Evolutionary conservation across 2,113 vertebrate species (phyloP), one percentile per base, ranked within the genome.

Genomic region (Anhinga rufa): DNA sequence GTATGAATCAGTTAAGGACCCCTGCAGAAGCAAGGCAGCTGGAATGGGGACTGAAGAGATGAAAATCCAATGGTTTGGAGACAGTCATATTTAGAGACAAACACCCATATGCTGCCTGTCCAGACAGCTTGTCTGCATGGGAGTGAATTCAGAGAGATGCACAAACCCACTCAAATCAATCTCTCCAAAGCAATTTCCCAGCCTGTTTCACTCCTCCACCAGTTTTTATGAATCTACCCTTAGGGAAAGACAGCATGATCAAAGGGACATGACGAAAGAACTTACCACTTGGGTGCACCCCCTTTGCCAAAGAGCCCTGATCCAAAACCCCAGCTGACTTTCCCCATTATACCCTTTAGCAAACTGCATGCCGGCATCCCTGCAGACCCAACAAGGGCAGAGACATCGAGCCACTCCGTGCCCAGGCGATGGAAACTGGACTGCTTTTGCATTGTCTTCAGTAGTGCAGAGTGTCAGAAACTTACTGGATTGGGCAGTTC

Each of bases 401-500:
- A 82, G 38, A n/a, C 86, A 81, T 65, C 0, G 1, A 69, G 65
- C 40, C 42, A 18, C 81, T 79, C 81, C 0, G 0, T 61, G 74
- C 40, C 72, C 66, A 54, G 57, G 49, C 0, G 5, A 77, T 10
- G 22, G 52, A 52, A 91, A 85, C 44, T 17, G 40, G 61, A 89
- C 72, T 57, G 66, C 57, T 91, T 70, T 83, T 85, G 58, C 48
- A 62, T 80, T 70, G 49, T 51, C 57, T 89, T 88, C 86, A 85
- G 82, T 25, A 91, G 22, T 8, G 49, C 22, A 57, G n/a, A 52
- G 10, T 9, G 54, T 85, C 71, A 86, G 83, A 95, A 64, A 99
- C 99, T 99, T 98, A 99, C 99, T 99, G 94, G 99, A 99, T 89
- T 99, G 99, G 57, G 99, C 98, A 2, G 99, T 99, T 92, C 98